These are phyloP conservation scores for Cremastobaeus sp. DNA, from an alignment of 2,888 invertebrate species.

Conservation along the genomic window DNA sequence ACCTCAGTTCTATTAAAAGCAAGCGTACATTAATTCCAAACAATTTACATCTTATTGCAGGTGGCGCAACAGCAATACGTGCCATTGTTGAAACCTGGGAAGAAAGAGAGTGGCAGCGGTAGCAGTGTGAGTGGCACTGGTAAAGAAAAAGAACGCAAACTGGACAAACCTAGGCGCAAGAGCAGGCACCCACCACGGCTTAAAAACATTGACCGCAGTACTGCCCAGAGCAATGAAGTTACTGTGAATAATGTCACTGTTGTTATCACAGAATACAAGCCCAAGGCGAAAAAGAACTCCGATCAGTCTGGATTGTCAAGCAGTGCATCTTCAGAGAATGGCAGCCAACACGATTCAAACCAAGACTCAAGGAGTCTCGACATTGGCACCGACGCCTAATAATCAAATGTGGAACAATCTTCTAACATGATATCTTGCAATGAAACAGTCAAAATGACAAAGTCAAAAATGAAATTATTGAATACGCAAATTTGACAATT, in stretches of 20 bases:
- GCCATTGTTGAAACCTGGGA: slow-evolving; percentile 78
- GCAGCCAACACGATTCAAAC: slow-evolving; percentile 79
- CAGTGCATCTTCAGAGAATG: slow-evolving; percentile 79
- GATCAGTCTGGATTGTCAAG: slow-evolving; percentile 79
- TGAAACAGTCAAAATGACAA: too few relatives aligned
- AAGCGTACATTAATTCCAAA: background rate
- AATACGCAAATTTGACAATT: too few relatives aligned
- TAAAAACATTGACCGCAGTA: slow-evolving; percentile 95
- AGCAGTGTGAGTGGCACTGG: slow-evolving; percentile 66
- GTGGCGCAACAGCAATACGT: slow-evolving; percentile 77
- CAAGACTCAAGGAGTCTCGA: slow-evolving; percentile 79
- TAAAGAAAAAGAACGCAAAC: slow-evolving; percentile 74
- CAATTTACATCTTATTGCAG: slow-evolving; percentile 56
- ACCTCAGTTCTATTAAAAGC: too few relatives aligned
- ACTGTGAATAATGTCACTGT: slow-evolving; percentile 98
- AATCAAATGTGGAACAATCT: too few relatives aligned
- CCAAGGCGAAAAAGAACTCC: slow-evolving; percentile 81
- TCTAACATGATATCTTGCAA: too few relatives aligned
- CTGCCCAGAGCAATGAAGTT: slow-evolving; percentile 95
- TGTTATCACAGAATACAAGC: slow-evolving; percentile 96
- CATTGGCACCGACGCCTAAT: slow-evolving; percentile 75
- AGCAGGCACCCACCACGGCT: slow-evolving; percentile 86
- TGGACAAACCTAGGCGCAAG: slow-evolving; percentile 76
- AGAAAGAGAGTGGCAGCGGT: slow-evolving; percentile 76
- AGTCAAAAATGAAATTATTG: too few relatives aligned